Conservation (phyloP, 64 coral and sea anemone genomes). For the Stichodactyla helianthus region DNA sequence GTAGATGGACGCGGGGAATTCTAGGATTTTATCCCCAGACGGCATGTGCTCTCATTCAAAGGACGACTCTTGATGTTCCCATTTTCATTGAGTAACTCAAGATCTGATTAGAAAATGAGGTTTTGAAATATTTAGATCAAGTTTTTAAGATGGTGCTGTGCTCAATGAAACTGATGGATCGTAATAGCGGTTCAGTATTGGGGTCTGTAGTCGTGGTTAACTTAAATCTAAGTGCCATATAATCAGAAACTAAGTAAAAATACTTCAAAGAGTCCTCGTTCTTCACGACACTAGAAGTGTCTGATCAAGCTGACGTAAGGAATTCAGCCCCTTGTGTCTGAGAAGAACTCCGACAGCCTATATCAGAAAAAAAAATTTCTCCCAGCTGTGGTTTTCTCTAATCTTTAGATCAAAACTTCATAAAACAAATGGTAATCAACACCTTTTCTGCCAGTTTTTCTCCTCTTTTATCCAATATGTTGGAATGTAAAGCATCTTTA, state of each 20-base stretch:
- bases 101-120: constrained; percentile 12
- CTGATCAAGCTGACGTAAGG: background rate
- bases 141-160: background rate
- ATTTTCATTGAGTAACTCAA: background rate
- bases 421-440: constrained; percentile 4
- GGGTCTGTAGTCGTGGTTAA: constrained; percentile 2
- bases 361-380: background rate
- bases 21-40: background rate
- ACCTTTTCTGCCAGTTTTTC: background rate
- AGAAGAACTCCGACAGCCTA: background rate
- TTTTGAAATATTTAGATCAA: constrained; percentile 7
- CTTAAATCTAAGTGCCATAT: background rate
- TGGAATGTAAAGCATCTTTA: background rate
- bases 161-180: background rate
- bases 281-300: background rate
- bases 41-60: background rate
- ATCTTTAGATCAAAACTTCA: constrained; percentile 7
- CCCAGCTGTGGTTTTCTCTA: background rate
- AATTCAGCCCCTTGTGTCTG: background rate
- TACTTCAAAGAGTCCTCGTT: background rate
- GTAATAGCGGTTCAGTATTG: constrained; percentile 9
- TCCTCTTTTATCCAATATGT: background rate
- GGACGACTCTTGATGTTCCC: background rate
- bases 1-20: background rate
- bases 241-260: background rate